A percentile compares a stretch with the other conserved stretches of the same genome.
These are phyloP conservation scores for Nyleta sp. DNA, from an alignment of 2,888 invertebrate species.

Conservation along the genomic window DNA sequence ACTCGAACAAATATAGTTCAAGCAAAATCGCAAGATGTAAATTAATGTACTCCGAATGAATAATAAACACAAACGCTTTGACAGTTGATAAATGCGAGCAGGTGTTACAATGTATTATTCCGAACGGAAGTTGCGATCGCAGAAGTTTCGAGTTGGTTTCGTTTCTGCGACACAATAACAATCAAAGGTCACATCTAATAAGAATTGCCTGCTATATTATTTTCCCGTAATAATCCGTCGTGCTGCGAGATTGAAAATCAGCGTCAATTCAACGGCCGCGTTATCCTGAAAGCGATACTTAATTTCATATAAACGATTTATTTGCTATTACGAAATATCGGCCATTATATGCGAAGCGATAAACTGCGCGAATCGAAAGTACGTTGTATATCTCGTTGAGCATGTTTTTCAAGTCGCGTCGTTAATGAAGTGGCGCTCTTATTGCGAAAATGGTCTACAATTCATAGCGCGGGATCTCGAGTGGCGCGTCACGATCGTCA, in stretches of 20 bases:
- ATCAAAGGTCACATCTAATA: too few relatives aligned
- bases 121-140: slow-evolving; percentile 2
- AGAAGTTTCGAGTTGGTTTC: background rate
- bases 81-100: slow-evolving; percentile 26
- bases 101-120: slow-evolving; percentile 27
- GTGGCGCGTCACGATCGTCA: slow-evolving; percentile 55
- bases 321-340: background rate
- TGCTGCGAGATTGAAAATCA: too few relatives aligned
- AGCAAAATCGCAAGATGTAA: slow-evolving; percentile 1
- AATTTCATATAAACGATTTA: slow-evolving; percentile 12
- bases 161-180: slow-evolving; percentile 4
- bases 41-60: slow-evolving; percentile 4
- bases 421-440: slow-evolving; percentile 35
- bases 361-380: slow-evolving; percentile 19
- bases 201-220: too few relatives aligned
- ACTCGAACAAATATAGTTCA: background rate
- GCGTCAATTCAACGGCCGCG: too few relatives aligned
- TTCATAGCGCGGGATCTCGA: slow-evolving; percentile 24
- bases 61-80: slow-evolving; percentile 6
- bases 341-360: background rate
- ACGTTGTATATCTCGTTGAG: background rate
- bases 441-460: slow-evolving; percentile 44
- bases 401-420: slow-evolving; percentile 23
- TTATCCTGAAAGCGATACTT: background rate
- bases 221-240: too few relatives aligned